Evolutionary conservation across 2,888 invertebrate species (phyloP), one percentile per base, ranked within the genome.

Genomic region (Polylopha cassiicola): DNA sequence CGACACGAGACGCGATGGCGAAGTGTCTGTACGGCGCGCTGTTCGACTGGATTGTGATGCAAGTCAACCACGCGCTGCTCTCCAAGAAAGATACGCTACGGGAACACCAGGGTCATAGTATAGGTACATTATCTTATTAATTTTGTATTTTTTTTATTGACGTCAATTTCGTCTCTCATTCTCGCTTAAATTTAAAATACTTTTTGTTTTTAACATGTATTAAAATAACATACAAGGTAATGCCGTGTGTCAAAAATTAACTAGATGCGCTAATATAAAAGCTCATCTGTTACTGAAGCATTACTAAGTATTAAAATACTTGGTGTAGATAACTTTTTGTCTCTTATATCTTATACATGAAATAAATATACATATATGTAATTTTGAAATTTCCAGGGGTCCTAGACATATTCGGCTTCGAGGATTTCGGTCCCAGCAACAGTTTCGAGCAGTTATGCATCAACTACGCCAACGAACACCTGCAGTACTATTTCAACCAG

Each of bases 381-480:
- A 20, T 11, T 36, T 5, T 22, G 7, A 13, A 2, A 4, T 30
- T 55, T 57, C 0, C 62, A 82, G 95, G 98, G 46, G 97, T 98
- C 39, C 87, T 97, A 52, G 98, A 98, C 75, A 98, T 98, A 65
- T 98, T 98, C 81, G 97, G 98, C 13, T 98, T 98, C 81, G 98
- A 98, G 75, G 97, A 98, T 81, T 97, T 98, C 69, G 95, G 93
- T 43, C 88, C 91, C 39, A 91, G 90, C 75, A 94, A 94, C 79
- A 97, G 96, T 73, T 98, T 97, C 75, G 98, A 98, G 76, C 98
- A 98, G 80, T 89, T 98, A 54, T 98, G 98, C 79, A 98, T 98
- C 58, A 98, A 98, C 87, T 98, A 96, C 76, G 98, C 98, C 9
- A 98, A 98, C 75, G 98, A 98, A 77, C 97, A 97, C 77, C 88